Percentiles rank a stretch among this genome's conserved stretches.
phyloP scores from a whole-genome alignment of 1,140 invertebrate species.

The Ooceraea biroi region DNA sequence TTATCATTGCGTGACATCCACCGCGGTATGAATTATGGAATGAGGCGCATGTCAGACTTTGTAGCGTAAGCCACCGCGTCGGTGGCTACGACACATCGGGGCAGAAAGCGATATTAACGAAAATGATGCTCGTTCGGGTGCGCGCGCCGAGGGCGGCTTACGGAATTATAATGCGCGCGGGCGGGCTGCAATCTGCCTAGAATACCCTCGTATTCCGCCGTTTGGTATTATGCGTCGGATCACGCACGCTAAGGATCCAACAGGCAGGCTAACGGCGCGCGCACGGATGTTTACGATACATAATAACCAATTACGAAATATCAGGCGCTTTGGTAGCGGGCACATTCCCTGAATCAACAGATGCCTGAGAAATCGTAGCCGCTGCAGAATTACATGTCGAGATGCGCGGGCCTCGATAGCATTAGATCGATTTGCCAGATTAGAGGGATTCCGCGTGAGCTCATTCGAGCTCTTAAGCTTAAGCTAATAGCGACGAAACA shows the following conservation, averaged over 20 bases:
- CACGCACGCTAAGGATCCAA: neutral
- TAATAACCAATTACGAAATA: slow-evolving; percentile 52
- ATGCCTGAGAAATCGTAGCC: neutral
- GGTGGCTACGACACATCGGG: slow-evolving; percentile 37
- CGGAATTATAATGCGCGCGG: slow-evolving; percentile 55
- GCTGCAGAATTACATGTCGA: neutral
- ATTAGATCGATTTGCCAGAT: neutral
- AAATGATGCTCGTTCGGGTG: slow-evolving; percentile 62
- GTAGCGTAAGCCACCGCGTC: slow-evolving; percentile 23
- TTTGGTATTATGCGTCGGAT: slow-evolving; percentile 23
- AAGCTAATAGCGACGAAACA: neutral
- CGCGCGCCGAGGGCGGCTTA: slow-evolving; percentile 12
- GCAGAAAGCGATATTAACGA: slow-evolving; percentile 68
- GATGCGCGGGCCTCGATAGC: neutral
- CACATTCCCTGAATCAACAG: neutral
- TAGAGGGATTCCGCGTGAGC: neutral
- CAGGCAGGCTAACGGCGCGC: neutral
- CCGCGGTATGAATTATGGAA: slow-evolving; percentile 69
- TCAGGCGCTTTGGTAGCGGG: neutral
- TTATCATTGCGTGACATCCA: slow-evolving; percentile 71
- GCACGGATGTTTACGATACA: slow-evolving; percentile 18
- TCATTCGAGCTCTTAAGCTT: neutral
- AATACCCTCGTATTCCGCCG: neutral
- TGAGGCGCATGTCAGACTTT: slow-evolving; percentile 47
- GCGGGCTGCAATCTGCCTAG: slow-evolving; percentile 16